These are phyloP conservation scores for Plotosus lineatus DNA, from an alignment of 2,113 vertebrate species.

Conservation along the genomic window DNA sequence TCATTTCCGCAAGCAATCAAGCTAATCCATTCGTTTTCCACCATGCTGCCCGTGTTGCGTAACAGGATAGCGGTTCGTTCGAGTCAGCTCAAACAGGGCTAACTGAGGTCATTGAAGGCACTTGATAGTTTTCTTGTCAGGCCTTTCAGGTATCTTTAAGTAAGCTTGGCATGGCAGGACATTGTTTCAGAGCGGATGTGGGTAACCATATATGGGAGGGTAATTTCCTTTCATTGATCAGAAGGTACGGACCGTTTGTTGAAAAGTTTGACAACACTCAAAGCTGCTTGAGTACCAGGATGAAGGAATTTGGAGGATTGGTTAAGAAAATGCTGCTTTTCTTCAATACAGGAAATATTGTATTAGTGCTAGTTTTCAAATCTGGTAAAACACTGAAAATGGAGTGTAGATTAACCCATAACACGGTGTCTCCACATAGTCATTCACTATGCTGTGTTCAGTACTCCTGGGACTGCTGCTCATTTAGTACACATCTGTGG, in stretches of 20 bases:
- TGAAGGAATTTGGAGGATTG: conserved; percentile 45
- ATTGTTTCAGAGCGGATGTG: conserved; percentile 45
- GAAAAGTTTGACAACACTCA: conserved; percentile 37
- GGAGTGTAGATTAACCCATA: not conserved
- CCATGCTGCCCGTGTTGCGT: conserved; percentile 39
- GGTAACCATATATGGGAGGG: conserved; percentile 1
- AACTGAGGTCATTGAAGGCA: not conserved
- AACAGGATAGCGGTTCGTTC: conserved; percentile 40
- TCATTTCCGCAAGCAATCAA: conserved; percentile 23
- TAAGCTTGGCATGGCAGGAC: not conserved
- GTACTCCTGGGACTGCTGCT: conserved; percentile 16
- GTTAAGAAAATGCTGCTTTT: conserved; percentile 47
- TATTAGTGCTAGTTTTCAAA: not conserved
- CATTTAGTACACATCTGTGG: conserved; percentile 42
- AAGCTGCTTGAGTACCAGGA: conserved; percentile 35
- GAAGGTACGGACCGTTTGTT: conserved; percentile 5
- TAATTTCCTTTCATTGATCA: conserved; percentile 45
- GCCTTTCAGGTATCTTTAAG: conserved; percentile 1
- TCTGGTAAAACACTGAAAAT: not conserved
- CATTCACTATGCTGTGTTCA: not conserved
- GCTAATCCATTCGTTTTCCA: conserved; percentile 18
- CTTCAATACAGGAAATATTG: no score
- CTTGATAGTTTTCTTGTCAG: not conserved
- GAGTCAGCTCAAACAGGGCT: not conserved
- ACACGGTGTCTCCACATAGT: no score